A percentile compares a stretch with the other conserved stretches of the same genome.
phyloP scores from a whole-genome alignment of 2,888 invertebrate genomes.

The Xylocampa areola region DNA sequence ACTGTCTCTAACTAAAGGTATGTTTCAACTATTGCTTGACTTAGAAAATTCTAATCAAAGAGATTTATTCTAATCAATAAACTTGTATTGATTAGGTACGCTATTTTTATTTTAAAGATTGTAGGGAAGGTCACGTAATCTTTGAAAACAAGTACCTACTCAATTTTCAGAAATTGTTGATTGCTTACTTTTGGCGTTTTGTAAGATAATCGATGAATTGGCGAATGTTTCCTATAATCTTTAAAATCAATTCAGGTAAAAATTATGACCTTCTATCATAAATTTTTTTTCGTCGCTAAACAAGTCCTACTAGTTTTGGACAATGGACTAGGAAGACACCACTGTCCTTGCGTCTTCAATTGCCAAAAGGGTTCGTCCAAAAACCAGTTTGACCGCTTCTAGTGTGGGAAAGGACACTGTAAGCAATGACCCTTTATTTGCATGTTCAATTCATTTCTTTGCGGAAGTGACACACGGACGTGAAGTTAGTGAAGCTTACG shows the following conservation, averaged over 20 bases:
- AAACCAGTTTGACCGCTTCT: conserved; percentile 84
- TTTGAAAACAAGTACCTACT: too few species aligned
- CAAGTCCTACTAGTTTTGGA: conserved; percentile 85
- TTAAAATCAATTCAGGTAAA: background rate
- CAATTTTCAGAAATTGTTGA: background rate
- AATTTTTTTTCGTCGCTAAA: conserved; percentile 58
- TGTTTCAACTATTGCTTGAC: background rate
- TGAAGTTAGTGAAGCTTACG: conserved; percentile 16
- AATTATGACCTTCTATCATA: conserved; percentile 12
- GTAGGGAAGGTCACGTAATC: too few species aligned
- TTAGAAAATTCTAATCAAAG: too few species aligned
- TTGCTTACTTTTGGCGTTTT: too few species aligned
- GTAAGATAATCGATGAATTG: too few species aligned
- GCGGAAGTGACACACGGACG: conserved; percentile 37
- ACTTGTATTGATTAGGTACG: too few species aligned
- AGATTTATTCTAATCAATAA: too few species aligned
- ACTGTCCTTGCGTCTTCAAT: conserved; percentile 69
- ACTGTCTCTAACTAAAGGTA: background rate
- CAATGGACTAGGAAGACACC: conserved; percentile 79
- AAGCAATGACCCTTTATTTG: conserved; percentile 82
- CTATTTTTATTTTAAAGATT: too few species aligned
- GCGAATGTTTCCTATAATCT: too few species aligned
- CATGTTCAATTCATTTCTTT: conserved; percentile 65
- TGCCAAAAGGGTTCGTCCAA: conserved; percentile 76
- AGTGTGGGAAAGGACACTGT: conserved; percentile 83